Evolutionary conservation across 2,113 vertebrate species (phyloP).

Genomic region (Callopanchax toddi): DNA sequence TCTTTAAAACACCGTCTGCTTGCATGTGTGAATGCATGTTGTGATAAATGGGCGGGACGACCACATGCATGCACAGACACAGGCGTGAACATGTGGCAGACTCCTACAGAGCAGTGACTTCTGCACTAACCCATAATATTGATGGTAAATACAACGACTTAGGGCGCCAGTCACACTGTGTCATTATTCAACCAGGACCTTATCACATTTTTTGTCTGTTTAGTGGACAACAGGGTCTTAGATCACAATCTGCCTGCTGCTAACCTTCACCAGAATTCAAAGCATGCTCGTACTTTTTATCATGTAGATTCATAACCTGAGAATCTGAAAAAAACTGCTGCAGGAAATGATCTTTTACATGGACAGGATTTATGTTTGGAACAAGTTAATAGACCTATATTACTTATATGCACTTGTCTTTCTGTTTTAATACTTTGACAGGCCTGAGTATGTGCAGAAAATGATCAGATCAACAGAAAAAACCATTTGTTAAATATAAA

Average conservation of each 20-base stretch:
- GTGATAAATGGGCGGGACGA: slow-evolving; percentile 47
- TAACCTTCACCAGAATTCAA: slow-evolving; percentile 68
- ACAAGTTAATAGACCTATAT: too few species aligned
- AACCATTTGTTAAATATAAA: too few species aligned
- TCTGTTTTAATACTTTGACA: too few species aligned
- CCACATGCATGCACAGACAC: slow-evolving; percentile 26
- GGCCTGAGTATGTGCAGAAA: too few species aligned
- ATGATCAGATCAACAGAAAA: too few species aligned
- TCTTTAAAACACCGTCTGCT: slow-evolving; percentile 39
- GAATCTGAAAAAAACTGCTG: background rate
- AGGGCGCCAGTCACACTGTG: slow-evolving; percentile 65
- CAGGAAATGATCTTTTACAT: too few species aligned
- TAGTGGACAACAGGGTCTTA: slow-evolving; percentile 72
- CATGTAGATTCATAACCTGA: background rate
- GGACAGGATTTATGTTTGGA: too few species aligned
- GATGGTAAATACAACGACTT: slow-evolving; percentile 75
- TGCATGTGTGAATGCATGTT: slow-evolving; percentile 35
- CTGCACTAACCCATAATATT: slow-evolving; percentile 79
- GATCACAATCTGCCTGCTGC: slow-evolving; percentile 41
- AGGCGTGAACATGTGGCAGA: slow-evolving; percentile 21
- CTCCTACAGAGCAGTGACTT: slow-evolving; percentile 40
- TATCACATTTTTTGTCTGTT: slow-evolving; percentile 73
- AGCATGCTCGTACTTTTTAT: slow-evolving; percentile 1
- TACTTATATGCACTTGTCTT: too few species aligned
- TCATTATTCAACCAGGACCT: slow-evolving; percentile 69